A percentile compares a stretch with the other conserved stretches of the same genome.
These are phyloP conservation scores for Lamprologus ornatipinnis DNA, from an alignment of 2,113 vertebrate species.

Conservation along the genomic window DNA sequence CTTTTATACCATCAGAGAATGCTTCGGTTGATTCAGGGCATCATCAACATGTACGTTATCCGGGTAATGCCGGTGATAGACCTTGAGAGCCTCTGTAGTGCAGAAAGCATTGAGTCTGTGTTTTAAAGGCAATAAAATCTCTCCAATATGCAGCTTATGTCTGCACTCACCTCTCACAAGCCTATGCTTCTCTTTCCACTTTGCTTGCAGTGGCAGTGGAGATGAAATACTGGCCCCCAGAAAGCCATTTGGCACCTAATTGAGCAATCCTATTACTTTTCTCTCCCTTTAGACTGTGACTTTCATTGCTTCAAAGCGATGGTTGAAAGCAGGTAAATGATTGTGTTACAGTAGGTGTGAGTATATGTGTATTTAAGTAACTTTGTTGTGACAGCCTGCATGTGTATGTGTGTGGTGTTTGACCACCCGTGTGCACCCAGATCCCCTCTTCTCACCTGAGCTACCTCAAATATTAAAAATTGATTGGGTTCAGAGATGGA, in stretches of 20 bases:
- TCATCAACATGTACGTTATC: conserved; percentile 33
- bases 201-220: conserved; percentile 66
- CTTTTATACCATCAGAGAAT: background rate
- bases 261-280: conserved; percentile 77
- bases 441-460: conserved; percentile 34
- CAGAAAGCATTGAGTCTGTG: conserved; percentile 36
- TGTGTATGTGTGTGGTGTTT: background rate
- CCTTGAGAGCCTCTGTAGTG: conserved; percentile 22
- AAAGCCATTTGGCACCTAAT: conserved; percentile 79
- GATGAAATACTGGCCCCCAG: conserved; percentile 73
- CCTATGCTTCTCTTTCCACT: conserved; percentile 56
- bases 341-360: conserved; percentile 49
- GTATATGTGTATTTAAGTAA: conserved; percentile 53
- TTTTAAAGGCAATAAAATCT: conserved; percentile 68
- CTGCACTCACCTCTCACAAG: conserved; percentile 57
- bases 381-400: conserved; percentile 45
- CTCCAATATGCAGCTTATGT: conserved; percentile 66
- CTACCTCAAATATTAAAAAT: conserved; percentile 30
- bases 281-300: conserved; percentile 67
- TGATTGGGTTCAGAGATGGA: conserved; percentile 37
- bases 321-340: conserved; percentile 56
- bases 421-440: background rate
- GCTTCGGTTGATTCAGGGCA: conserved; percentile 15
- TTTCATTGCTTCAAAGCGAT: conserved; percentile 62
- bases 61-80: conserved; percentile 29